Conservation (phyloP, 92 coral and sea anemone species). For the Zoanthus gigantus region DNA sequence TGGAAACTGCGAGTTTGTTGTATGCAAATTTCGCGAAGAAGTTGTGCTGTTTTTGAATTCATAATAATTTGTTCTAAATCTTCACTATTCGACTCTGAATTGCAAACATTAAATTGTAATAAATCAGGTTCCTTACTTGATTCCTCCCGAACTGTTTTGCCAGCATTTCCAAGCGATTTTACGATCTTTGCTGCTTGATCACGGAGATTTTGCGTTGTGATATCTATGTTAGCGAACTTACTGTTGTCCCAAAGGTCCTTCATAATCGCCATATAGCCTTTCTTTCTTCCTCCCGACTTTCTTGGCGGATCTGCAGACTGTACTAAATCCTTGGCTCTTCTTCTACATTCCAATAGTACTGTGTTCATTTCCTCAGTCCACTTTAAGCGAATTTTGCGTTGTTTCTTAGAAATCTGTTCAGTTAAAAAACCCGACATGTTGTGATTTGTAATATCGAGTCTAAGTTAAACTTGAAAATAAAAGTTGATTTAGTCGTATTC, state of each 20-base stretch:
- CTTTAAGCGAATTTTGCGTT: too few relatives aligned
- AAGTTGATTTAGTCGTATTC: neutral
- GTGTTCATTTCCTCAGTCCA: too few relatives aligned
- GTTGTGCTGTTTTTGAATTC: neutral
- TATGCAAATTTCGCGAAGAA: neutral
- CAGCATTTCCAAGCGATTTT: neutral
- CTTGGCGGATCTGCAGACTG: neutral
- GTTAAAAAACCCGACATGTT: neutral
- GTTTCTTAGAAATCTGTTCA: neutral
- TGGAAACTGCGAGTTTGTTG: neutral
- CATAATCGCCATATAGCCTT: neutral
- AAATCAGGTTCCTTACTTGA: neutral
- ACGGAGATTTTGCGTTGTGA: neutral
- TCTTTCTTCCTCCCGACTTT: neutral
- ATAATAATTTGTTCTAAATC: neutral
- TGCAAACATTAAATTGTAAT: neutral
- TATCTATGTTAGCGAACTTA: neutral
- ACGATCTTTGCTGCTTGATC: neutral
- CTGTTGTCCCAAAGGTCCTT: neutral
- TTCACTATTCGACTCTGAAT: neutral
- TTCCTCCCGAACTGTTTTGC: too few relatives aligned
- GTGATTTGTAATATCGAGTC: neutral
- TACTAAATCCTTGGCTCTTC: too few relatives aligned
- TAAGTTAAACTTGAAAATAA: neutral
- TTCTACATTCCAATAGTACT: too few relatives aligned